Evolutionary conservation across 2,888 invertebrate species (phyloP).

Genomic region (Drosophila basisetae): DNA sequence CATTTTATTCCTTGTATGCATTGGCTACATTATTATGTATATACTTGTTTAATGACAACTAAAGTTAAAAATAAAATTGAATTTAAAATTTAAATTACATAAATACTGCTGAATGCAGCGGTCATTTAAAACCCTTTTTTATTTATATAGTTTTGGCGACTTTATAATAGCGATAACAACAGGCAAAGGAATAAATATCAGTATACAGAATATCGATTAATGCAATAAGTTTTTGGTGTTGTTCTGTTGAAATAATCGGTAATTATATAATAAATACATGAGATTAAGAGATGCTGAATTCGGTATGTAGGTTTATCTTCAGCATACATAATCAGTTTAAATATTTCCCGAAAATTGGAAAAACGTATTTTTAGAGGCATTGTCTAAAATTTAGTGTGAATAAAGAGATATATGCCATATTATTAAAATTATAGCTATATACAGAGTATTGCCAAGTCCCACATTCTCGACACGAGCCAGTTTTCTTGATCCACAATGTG

Average conservation of each 20-base stretch:
- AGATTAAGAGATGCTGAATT: neutral
- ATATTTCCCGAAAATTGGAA: neutral
- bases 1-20: slow-evolving; percentile 21
- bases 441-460: neutral
- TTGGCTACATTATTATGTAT: neutral
- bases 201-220: neutral
- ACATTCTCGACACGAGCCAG: neutral
- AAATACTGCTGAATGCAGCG: neutral
- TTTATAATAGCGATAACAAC: too few species aligned
- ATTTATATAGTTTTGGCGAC: neutral
- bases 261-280: neutral
- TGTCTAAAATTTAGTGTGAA: neutral
- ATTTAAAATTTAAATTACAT: neutral
- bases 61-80: neutral
- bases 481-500: slow-evolving; percentile 41
- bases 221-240: neutral
- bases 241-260: neutral
- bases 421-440: neutral
- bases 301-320: neutral
- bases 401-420: neutral
- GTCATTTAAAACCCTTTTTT: neutral
- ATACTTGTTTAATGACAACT: neutral
- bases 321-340: neutral
- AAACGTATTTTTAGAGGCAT: neutral
- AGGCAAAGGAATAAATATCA: neutral